A percentile compares a stretch with the other conserved stretches of the same genome.
phyloP scores from a whole-genome alignment of 2,113 vertebrate genomes.

The Heliornis fulica region DNA sequence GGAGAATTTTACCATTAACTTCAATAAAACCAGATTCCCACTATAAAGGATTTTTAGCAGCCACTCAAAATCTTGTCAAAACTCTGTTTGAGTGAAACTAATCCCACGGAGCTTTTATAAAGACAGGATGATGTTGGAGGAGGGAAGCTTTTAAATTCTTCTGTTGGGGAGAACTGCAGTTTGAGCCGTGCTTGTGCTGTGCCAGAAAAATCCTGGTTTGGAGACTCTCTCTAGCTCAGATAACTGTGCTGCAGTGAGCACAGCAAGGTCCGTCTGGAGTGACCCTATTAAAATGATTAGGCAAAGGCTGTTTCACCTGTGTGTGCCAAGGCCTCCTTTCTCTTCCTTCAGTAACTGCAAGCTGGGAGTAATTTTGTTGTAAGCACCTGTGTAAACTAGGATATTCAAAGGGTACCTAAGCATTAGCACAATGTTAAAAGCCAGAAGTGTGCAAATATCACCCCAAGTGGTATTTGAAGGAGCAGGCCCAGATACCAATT shows the following conservation, averaged over 20 bases:
- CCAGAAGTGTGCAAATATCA: not conserved
- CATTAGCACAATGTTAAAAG: not conserved
- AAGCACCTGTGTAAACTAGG: not conserved
- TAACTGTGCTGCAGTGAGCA: not conserved
- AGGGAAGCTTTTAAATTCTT: constrained; percentile 1
- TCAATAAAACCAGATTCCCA: not conserved
- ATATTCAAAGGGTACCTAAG: not conserved
- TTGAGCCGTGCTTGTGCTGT: not conserved
- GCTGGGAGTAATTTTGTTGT: not conserved
- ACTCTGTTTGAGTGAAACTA: constrained; percentile 5
- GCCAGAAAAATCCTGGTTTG: not conserved
- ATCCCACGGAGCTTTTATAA: constrained; percentile 24
- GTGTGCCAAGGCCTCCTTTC: not conserved
- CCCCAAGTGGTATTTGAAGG: not conserved
- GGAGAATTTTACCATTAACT: not conserved
- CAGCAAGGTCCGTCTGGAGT: not conserved
- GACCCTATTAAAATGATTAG: not conserved
- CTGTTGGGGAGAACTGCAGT: not conserved
- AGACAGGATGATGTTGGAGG: not conserved
- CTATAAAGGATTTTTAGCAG: not conserved
- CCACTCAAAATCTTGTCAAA: not conserved
- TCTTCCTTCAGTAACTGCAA: not conserved
- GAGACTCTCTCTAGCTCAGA: not conserved
- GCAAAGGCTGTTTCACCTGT: not conserved
- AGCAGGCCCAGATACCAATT: not conserved